These are phyloP conservation scores for Ictidomys tridecemlineatus DNA, from an alignment of 2,113 vertebrate genomes.

Conservation along the genomic window DNA sequence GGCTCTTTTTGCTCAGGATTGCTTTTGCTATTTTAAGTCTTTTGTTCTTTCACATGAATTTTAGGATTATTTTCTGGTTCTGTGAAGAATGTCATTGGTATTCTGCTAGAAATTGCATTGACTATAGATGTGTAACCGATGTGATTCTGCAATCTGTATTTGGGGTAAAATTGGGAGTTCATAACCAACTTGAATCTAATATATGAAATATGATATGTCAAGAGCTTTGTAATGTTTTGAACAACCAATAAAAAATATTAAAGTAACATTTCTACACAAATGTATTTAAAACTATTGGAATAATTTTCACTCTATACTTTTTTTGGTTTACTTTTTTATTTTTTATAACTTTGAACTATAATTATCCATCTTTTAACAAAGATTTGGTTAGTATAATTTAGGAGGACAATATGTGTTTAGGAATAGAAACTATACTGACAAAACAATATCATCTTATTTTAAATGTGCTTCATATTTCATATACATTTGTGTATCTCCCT, in stretches of 20 bases:
- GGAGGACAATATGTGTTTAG: not conserved
- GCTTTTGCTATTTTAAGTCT: too few species aligned
- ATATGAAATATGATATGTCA: too few species aligned
- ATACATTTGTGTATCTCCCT: not conserved
- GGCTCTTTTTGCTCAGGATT: too few species aligned
- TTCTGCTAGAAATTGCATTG: too few species aligned
- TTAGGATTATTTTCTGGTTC: too few species aligned
- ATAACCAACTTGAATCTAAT: too few species aligned
- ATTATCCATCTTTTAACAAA: slow-evolving; percentile 19
- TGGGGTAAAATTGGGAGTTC: too few species aligned
- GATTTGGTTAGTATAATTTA: not conserved
- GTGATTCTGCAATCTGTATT: too few species aligned
- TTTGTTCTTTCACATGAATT: too few species aligned
- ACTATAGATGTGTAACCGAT: too few species aligned
- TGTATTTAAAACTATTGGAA: not conserved
- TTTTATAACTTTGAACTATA: not conserved
- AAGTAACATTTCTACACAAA: not conserved
- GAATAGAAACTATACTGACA: not conserved
- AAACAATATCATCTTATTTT: not conserved
- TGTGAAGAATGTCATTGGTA: too few species aligned
- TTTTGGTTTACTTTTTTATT: not conserved
- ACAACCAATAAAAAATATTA: not conserved
- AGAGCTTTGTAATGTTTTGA: too few species aligned
- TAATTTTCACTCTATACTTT: not conserved
- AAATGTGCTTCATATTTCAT: not conserved